Conservation (phyloP, 2,113 vertebrate species). For the Gallinago jamesoni region DNA sequence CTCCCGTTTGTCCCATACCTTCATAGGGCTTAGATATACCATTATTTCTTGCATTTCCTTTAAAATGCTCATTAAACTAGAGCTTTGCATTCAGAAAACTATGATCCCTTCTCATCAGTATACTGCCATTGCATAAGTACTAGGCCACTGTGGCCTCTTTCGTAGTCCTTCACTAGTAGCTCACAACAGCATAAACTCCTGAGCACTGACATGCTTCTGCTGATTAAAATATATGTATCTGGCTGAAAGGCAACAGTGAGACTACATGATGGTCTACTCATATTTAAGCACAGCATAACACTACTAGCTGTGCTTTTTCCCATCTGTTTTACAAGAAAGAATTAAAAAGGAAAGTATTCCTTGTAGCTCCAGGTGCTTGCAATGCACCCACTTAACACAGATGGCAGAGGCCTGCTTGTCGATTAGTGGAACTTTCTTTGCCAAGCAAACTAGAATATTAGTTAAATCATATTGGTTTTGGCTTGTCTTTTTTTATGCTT, state of each 20-base stretch:
- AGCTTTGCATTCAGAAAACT: not conserved
- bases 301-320: constrained; percentile 7
- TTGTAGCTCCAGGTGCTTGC: constrained; percentile 31
- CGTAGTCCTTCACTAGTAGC: not conserved
- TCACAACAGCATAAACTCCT: not conserved
- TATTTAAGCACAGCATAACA: constrained; percentile 5
- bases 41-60: not conserved
- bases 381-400: constrained; percentile 30
- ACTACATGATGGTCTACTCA: not conserved
- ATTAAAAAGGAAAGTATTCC: not conserved
- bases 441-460: not conserved
- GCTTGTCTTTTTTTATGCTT: not conserved
- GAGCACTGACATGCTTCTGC: not conserved
- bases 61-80: constrained; percentile 5
- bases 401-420: constrained; percentile 12
- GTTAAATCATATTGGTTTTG: not conserved
- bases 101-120: not conserved
- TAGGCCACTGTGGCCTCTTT: not conserved
- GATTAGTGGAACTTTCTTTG: not conserved
- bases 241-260: constrained; percentile 3
- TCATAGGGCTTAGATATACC: not conserved
- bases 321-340: constrained; percentile 23
- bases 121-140: not conserved
- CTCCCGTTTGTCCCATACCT: not conserved
- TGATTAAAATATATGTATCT: not conserved